Evolutionary conservation across 2,888 invertebrate genomes (phyloP).

Genomic region (Cactoblastis cactorum): DNA sequence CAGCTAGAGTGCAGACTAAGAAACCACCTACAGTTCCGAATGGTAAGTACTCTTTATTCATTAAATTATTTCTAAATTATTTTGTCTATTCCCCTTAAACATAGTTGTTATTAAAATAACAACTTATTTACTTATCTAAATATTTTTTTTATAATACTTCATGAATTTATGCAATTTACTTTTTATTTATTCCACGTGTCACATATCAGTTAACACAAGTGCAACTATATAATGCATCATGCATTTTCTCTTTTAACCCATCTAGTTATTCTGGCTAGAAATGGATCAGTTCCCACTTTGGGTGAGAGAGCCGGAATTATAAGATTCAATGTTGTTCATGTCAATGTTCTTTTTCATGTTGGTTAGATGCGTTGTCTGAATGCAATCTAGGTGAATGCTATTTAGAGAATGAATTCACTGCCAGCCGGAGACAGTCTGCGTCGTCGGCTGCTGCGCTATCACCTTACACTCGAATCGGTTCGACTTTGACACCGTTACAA

Average conservation of each 20-base stretch:
- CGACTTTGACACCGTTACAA: slow-evolving; percentile 5
- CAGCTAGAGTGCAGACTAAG: slow-evolving; percentile 99
- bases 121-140: background rate
- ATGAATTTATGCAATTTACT: no score
- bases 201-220: slow-evolving; percentile 16
- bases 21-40: slow-evolving; percentile 95
- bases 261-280: slow-evolving; percentile 82
- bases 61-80: background rate
- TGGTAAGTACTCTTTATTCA: slow-evolving; percentile 81
- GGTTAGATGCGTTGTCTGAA: slow-evolving; percentile 72
- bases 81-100: background rate
- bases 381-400: slow-evolving; percentile 74
- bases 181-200: slow-evolving; percentile 9
- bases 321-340: slow-evolving; percentile 70
- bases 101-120: background rate
- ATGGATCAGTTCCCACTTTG: slow-evolving; percentile 81
- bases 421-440: slow-evolving; percentile 62
- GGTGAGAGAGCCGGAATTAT: slow-evolving; percentile 79
- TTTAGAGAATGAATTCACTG: slow-evolving; percentile 66
- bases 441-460: slow-evolving; percentile 17
- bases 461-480: slow-evolving; percentile 12
- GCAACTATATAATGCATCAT: slow-evolving; percentile 59
- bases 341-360: slow-evolving; percentile 63
- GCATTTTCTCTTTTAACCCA: slow-evolving; percentile 70
- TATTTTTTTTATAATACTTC: no score